Percentiles rank a stretch among this genome's conserved stretches.
Evolutionary conservation across 2,113 vertebrate genomes (phyloP).

Genomic region (Gulo gulo): DNA sequence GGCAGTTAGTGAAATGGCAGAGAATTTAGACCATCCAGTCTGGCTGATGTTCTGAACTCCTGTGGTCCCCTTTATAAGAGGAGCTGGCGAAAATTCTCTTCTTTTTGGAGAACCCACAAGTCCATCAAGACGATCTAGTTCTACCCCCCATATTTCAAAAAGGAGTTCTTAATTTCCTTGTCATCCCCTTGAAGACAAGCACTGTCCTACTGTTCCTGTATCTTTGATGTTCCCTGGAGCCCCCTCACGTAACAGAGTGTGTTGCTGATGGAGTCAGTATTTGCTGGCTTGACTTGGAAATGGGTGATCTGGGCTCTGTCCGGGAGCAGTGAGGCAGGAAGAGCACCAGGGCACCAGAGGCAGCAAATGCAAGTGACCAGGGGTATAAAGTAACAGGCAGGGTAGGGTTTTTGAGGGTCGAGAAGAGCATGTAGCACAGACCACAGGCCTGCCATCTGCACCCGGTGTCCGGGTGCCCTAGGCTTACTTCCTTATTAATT

Average conservation of each 20-base stretch:
- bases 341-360: neutral
- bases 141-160: neutral
- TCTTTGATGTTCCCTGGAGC: neutral
- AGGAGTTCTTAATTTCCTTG: neutral
- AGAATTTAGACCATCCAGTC: neutral
- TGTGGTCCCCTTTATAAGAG: neutral
- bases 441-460: neutral
- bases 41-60: neutral
- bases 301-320: accelerated
- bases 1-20: neutral
- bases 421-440: neutral
- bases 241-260: neutral
- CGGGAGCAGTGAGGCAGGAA: neutral
- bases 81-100: neutral
- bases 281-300: neutral
- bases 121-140: neutral
- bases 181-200: neutral
- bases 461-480: neutral
- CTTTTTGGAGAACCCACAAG: neutral
- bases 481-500: neutral
- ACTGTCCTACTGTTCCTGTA: neutral
- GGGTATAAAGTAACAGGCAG: neutral
- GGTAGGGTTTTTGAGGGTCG: neutral
- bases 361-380: neutral
- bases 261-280: neutral